A percentile compares a stretch with the other conserved stretches of the same genome.
phyloP scores from a whole-genome alignment of 2,113 vertebrate genomes.

The Ardeotis arabs region DNA sequence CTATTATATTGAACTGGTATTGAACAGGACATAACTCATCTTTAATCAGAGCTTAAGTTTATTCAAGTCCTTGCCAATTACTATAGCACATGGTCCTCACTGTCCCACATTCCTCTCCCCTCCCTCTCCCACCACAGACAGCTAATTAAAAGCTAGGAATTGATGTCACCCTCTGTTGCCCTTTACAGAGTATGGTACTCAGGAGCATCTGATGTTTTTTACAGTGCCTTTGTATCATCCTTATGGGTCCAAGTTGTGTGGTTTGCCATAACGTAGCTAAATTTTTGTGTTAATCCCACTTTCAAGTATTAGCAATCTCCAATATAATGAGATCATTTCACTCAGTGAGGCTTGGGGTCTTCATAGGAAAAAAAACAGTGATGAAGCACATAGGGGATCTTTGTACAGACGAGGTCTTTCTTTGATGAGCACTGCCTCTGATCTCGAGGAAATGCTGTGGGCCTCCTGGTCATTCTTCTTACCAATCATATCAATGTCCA shows the following conservation, averaged over 20 bases:
- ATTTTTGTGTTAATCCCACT: conserved; percentile 3
- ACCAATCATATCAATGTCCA: conserved; percentile 39
- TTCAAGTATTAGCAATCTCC: background rate
- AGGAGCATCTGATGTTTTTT: background rate
- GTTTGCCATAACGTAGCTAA: background rate
- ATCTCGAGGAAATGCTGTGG: background rate
- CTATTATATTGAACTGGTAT: background rate
- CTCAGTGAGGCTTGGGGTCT: background rate
- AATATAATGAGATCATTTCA: conserved; percentile 11
- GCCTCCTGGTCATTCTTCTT: conserved; percentile 8
- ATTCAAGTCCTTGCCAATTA: background rate
- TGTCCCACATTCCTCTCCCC: background rate
- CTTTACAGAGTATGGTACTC: background rate
- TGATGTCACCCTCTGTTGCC: background rate
- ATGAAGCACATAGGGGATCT: background rate
- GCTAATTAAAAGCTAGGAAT: background rate
- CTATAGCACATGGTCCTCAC: background rate
- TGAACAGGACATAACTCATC: background rate
- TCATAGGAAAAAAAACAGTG: background rate
- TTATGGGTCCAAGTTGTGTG: background rate
- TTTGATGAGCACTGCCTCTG: conserved; percentile 36
- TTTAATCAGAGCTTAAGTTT: background rate
- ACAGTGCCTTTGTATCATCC: background rate
- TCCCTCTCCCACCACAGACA: background rate
- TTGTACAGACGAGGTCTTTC: background rate